Evolutionary conservation across 2,888 invertebrate genomes (phyloP).

Genomic region (Limenitis camilla): DNA sequence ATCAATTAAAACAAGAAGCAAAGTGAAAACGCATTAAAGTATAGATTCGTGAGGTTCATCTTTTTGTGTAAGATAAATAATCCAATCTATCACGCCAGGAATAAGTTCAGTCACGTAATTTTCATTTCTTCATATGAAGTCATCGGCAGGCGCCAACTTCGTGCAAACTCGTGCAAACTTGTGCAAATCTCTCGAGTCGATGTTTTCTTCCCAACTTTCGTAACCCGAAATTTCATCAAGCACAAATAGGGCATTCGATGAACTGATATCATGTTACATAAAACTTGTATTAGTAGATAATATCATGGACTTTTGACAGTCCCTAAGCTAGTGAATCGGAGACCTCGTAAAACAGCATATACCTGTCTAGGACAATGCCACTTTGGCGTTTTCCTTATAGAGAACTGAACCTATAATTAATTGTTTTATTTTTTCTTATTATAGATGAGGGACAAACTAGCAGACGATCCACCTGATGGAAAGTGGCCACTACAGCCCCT

Average conservation of each 20-base stretch:
- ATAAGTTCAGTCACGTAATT: conserved; percentile 17
- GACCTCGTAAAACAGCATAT: too few relatives aligned
- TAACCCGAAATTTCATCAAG: conserved; percentile 11
- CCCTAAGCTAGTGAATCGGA: too few relatives aligned
- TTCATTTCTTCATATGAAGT: conserved; percentile 18
- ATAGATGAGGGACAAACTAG: too few relatives aligned
- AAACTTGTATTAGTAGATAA: too few relatives aligned
- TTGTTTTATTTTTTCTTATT: too few relatives aligned
- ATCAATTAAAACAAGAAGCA: not conserved
- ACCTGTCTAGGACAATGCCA: too few relatives aligned
- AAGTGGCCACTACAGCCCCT: too few relatives aligned
- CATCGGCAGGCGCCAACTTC: conserved; percentile 10
- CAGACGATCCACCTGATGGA: too few relatives aligned
- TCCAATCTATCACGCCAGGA: conserved; percentile 14
- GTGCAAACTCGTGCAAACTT: conserved; percentile 5
- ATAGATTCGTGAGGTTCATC: not conserved
- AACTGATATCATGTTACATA: not conserved
- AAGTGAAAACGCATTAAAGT: not conserved
- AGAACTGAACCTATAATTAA: too few relatives aligned
- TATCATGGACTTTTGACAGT: too few relatives aligned
- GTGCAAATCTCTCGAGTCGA: conserved; percentile 12
- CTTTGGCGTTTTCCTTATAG: too few relatives aligned
- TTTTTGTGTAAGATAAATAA: conserved; percentile 13
- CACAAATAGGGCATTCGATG: conserved; percentile 1
- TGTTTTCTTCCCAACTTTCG: conserved; percentile 10